These are phyloP conservation scores for Syngnathus scovelli DNA, from an alignment of 2,113 vertebrate species.

Conservation along the genomic window DNA sequence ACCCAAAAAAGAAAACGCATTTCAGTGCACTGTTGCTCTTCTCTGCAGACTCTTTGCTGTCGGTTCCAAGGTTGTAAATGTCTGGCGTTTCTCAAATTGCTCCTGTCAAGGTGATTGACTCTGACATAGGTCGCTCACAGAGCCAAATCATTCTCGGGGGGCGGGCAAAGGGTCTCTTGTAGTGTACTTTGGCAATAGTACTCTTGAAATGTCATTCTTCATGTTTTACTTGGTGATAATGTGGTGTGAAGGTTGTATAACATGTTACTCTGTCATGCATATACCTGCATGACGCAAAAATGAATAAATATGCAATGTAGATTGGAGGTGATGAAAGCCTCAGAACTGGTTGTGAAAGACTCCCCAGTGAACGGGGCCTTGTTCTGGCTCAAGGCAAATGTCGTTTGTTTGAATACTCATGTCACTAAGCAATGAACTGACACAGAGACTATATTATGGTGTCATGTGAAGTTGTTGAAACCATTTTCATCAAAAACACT, in stretches of 20 bases:
- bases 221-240: neutral
- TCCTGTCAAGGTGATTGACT: constrained; percentile 42
- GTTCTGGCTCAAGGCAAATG: constrained; percentile 9
- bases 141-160: neutral
- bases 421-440: constrained; percentile 10
- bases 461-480: neutral
- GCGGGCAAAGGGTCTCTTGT: neutral
- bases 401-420: constrained; percentile 24
- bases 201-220: neutral
- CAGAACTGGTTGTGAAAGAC: constrained; percentile 24
- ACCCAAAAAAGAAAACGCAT: constrained; percentile 53
- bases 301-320: neutral
- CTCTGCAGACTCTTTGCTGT: constrained; percentile 15
- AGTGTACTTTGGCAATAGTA: neutral
- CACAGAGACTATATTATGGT: constrained; percentile 28
- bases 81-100: constrained; percentile 34
- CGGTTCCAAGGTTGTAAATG: constrained; percentile 24
- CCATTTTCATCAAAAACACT: constrained; percentile 5
- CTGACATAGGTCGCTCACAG: constrained; percentile 12
- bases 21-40: constrained; percentile 14
- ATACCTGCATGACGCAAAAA: neutral
- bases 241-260: neutral
- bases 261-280: neutral
- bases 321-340: constrained; percentile 4
- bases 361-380: constrained; percentile 14